Base-by-base conservation (phyloP, 1,140 invertebrate species). In the Steinernema khuongi region DNA sequence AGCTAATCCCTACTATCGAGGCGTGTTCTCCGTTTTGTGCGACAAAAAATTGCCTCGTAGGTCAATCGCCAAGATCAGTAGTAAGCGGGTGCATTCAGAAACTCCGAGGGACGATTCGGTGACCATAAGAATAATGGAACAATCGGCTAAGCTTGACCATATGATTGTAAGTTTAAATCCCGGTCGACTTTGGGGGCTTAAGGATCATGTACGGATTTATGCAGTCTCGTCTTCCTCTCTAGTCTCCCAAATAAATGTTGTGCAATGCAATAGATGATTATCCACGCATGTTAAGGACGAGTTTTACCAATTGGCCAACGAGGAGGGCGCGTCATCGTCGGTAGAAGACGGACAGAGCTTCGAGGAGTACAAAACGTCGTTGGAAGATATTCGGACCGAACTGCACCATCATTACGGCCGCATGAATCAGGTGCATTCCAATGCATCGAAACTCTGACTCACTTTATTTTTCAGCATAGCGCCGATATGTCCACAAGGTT, bases 131-230 rank as follows among this genome's bases (percentile, higher is more conserved):
- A 60, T 60, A 11, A 14, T 7, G 7, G 50, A 60, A 60, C 50
- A 60, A 26, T 60, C 50, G 7, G 22, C 14, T 22, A 60, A 60
- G 19, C 50, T 60, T 22, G 50, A 60, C 50, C 11, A 26, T 22
- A 60, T 60, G 50, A 60, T 60, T 60, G 50, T 60, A 60, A 60
- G 50, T 26, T 41, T n/a, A n/a, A n/a, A n/a, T n/a, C n/a, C n/a
- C n/a, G n/a, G n/a, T n/a, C n/a, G n/a, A n/a, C n/a, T n/a, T n/a
- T n/a, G n/a, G n/a, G n/a, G n/a, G n/a, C n/a, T n/a, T n/a, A n/a
- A n/a, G n/a, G n/a, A n/a, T n/a, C n/a, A n/a, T n/a, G n/a, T n/a
- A n/a, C n/a, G n/a, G n/a, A n/a, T n/a, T n/a, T n/a, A n/a, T n/a
- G n/a, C n/a, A n/a, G n/a, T n/a, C n/a, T n/a, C n/a, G n/a, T n/a